Conservation (phyloP, 2,797 vertebrate genomes). For the Acanthiza pusilla region DNA sequence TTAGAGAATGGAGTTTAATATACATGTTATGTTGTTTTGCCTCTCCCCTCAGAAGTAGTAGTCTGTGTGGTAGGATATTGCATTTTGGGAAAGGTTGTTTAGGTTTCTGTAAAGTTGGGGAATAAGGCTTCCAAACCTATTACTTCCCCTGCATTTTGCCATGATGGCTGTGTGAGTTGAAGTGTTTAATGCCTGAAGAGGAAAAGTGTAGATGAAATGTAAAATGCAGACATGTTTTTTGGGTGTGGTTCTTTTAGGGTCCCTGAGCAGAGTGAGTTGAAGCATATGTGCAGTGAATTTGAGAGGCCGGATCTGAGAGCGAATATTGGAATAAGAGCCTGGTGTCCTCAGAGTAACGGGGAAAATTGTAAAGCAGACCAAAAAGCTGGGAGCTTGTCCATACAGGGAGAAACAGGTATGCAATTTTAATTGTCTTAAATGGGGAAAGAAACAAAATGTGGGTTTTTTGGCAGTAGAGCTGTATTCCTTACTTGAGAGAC, state of each 20-base stretch:
- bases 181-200: neutral
- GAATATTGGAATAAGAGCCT: slow-evolving; percentile 71
- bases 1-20: neutral
- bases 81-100: neutral
- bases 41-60: neutral
- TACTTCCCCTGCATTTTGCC: neutral
- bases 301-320: slow-evolving; percentile 78
- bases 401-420: slow-evolving; percentile 82
- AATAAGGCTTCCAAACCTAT: neutral
- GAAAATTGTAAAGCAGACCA: slow-evolving; percentile 77
- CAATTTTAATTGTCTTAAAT: neutral
- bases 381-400: slow-evolving; percentile 63
- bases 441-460: neutral
- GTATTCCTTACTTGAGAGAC: neutral
- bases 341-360: slow-evolving; percentile 72
- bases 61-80: neutral
- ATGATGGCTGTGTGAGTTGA: neutral
- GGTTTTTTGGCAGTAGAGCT: neutral
- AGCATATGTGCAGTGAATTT: slow-evolving; percentile 80
- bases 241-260: slow-evolving; percentile 68
- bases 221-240: neutral
- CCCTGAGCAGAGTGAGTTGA: slow-evolving; percentile 81
- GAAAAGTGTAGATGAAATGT: neutral
- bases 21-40: neutral
- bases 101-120: neutral